Conservation (phyloP, 2,113 vertebrate species). For the Actenoides hombroni region DNA sequence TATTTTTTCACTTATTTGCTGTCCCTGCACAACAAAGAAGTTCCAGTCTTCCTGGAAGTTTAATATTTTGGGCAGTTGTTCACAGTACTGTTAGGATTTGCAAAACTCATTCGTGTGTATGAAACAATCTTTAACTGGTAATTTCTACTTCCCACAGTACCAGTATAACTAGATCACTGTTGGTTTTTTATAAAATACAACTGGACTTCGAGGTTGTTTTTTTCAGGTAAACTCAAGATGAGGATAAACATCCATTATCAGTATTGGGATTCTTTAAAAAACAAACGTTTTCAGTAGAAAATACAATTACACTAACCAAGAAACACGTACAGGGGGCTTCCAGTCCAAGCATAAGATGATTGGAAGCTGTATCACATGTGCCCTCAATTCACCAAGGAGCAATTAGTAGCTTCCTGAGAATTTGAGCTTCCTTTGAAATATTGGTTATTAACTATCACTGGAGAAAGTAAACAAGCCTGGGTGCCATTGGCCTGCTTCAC, state of each 20-base stretch:
- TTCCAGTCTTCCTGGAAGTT: neutral
- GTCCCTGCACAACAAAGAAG: neutral
- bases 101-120: neutral
- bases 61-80: neutral
- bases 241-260: neutral
- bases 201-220: neutral
- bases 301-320: neutral
- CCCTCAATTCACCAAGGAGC: neutral
- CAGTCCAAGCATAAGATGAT: neutral
- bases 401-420: neutral
- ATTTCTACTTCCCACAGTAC: neutral
- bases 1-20: neutral
- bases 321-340: neutral
- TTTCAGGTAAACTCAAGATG: neutral
- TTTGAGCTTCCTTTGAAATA: neutral
- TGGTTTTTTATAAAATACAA: neutral
- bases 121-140: neutral
- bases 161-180: accelerated
- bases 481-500: neutral
- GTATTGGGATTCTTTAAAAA: neutral
- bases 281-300: neutral
- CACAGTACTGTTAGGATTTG: neutral
- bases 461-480: neutral
- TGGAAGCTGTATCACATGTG: neutral
- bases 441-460: neutral